A percentile compares a stretch with the other conserved stretches of the same genome.
Conservation (phyloP, 2,888 invertebrate genomes). For the Pandemis heparana region DNA sequence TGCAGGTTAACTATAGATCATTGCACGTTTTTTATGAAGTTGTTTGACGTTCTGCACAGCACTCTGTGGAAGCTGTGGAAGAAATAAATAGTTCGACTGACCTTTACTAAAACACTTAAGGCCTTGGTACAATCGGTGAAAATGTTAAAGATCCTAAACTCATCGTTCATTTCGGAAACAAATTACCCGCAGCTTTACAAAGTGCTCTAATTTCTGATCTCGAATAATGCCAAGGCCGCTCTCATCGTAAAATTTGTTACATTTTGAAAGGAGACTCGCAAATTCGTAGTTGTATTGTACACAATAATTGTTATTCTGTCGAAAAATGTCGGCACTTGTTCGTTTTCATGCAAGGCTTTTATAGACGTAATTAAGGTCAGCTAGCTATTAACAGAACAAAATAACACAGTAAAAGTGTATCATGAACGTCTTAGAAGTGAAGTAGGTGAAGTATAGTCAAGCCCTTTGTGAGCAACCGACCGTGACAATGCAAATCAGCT, state of each 20-base stretch:
- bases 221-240: slow-evolving; percentile 51
- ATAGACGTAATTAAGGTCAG: slow-evolving; percentile 49
- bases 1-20: not conserved
- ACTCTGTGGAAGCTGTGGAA: not conserved
- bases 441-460: slow-evolving; percentile 14
- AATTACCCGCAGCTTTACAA: slow-evolving; percentile 11
- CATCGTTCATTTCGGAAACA: slow-evolving; percentile 19
- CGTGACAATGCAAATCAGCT: slow-evolving; percentile 23
- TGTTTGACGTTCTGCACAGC: not conserved
- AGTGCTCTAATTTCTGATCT: slow-evolving; percentile 42
- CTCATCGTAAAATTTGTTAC: slow-evolving; percentile 50
- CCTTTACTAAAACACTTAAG: not conserved
- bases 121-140: slow-evolving; percentile 18
- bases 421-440: slow-evolving; percentile 15
- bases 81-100: not conserved
- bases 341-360: slow-evolving; percentile 45
- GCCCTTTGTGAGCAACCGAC: slow-evolving; percentile 16
- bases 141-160: slow-evolving; percentile 25
- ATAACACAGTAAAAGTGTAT: slow-evolving; percentile 21
- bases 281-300: slow-evolving; percentile 46
- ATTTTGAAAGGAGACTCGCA: slow-evolving; percentile 43
- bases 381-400: slow-evolving; percentile 45
- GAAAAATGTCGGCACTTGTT: slow-evolving; percentile 43
- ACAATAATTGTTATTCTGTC: slow-evolving; percentile 49
- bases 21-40: not conserved